Evolutionary conservation across 2,797 vertebrate genomes (phyloP).

Genomic region (Toxotes lorentzi): DNA sequence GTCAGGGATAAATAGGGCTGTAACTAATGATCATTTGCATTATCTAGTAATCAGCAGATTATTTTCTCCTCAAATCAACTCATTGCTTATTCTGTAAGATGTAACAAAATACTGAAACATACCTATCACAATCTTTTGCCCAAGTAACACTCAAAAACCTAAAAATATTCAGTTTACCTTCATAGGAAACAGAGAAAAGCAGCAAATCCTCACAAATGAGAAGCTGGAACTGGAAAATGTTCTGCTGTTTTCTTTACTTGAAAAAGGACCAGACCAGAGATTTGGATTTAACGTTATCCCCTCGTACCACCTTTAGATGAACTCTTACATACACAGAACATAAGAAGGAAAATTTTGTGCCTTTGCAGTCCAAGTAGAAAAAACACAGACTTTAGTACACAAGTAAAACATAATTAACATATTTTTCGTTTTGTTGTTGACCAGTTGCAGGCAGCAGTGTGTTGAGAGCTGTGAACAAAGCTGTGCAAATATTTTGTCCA

Average conservation of each 20-base stretch:
- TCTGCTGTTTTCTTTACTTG: too few relatives aligned
- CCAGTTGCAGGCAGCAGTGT: neutral
- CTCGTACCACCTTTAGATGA: neutral
- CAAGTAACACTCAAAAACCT: neutral
- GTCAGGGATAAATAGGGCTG: neutral
- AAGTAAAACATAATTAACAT: neutral
- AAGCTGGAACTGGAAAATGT: neutral
- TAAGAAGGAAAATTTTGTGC: too few relatives aligned
- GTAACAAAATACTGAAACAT: neutral
- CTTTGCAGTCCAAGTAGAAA: neutral
- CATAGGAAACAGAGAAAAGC: too few relatives aligned
- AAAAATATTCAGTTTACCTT: neutral
- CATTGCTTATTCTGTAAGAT: too few relatives aligned
- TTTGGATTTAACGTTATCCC: neutral
- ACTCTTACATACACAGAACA: neutral
- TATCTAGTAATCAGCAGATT: neutral
- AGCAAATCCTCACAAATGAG: too few relatives aligned
- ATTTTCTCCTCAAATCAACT: neutral
- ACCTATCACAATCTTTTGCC: neutral
- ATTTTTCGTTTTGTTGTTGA: neutral
- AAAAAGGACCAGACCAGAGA: too few relatives aligned
- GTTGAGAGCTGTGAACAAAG: slow-evolving; percentile 29
- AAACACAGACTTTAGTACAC: neutral
- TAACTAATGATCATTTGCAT: neutral
- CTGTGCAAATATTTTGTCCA: slow-evolving; percentile 24